Evolutionary conservation across 2,888 invertebrate genomes (phyloP).

Genomic region (Coremacera marginata): DNA sequence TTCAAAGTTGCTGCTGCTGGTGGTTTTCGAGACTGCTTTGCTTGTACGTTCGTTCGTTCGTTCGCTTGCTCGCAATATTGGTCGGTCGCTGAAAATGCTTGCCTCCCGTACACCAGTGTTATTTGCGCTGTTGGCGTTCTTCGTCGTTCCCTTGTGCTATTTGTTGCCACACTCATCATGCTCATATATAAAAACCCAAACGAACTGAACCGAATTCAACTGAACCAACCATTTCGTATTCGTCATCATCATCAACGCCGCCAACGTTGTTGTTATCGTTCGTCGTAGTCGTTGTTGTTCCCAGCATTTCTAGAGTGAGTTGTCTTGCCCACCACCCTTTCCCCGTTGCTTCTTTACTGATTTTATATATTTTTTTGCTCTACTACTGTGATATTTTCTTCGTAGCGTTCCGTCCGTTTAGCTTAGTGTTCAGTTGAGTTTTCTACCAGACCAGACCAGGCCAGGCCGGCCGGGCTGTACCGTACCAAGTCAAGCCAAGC

Average conservation of each 20-base stretch:
- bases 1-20: conserved; percentile 8
- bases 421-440: conserved; percentile 13
- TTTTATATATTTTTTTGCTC: background rate
- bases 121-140: conserved; percentile 60
- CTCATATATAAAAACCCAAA: conserved; percentile 26
- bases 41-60: conserved; percentile 22
- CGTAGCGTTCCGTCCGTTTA: background rate
- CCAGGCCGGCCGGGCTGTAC: background rate
- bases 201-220: conserved; percentile 37
- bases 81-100: conserved; percentile 62
- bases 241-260: conserved; percentile 34
- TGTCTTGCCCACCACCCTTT: background rate
- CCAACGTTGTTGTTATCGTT: conserved; percentile 15
- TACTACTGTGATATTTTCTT: background rate
- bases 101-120: conserved; percentile 55
- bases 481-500: background rate
- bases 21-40: conserved; percentile 17
- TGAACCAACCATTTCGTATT: conserved; percentile 35
- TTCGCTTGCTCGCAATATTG: conserved; percentile 29
- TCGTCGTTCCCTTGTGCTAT: conserved; percentile 37
- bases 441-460: conserved; percentile 1
- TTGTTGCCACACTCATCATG: conserved; percentile 10
- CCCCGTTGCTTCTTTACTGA: background rate
- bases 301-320: conserved; percentile 14
- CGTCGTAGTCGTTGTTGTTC: conserved; percentile 30